Conservation (phyloP, 2,797 vertebrate genomes). For the Gephyroberyx darwinii region DNA sequence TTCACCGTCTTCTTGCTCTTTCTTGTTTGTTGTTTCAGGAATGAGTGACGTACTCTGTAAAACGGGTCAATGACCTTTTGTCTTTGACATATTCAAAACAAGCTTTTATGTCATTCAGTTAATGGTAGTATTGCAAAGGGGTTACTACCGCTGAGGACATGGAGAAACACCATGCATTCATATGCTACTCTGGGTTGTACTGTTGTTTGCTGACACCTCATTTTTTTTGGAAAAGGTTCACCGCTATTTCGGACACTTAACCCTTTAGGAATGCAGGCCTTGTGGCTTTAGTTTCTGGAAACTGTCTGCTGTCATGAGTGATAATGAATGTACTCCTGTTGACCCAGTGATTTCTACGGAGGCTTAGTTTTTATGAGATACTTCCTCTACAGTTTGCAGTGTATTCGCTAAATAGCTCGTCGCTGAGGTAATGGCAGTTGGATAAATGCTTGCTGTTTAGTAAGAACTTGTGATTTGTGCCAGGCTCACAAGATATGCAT, state of each 20-base stretch:
- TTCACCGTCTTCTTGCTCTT: not conserved
- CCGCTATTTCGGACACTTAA: constrained; percentile 9
- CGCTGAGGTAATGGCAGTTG: constrained; percentile 23
- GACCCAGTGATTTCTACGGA: constrained; percentile 6
- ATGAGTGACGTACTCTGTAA: constrained; percentile 7
- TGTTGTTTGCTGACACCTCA: constrained; percentile 8
- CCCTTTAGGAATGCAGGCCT: constrained; percentile 18
- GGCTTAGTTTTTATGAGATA: constrained; percentile 29
- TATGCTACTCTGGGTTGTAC: constrained; percentile 4
- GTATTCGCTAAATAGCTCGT: constrained; percentile 33
- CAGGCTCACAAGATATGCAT: constrained; percentile 23
- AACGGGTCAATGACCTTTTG: constrained; percentile 6
- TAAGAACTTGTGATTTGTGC: constrained; percentile 2
- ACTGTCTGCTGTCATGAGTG: not conserved
- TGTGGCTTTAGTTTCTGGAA: constrained; percentile 2
- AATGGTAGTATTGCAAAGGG: not conserved
- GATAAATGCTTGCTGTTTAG: constrained; percentile 17
- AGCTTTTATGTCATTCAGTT: constrained; percentile 1
- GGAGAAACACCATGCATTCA: constrained; percentile 22
- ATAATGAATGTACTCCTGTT: not conserved
- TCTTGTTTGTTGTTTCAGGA: constrained; percentile 7
- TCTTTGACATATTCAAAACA: not conserved
- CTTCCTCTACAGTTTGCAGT: constrained; percentile 27
- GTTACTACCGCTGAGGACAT: not conserved
- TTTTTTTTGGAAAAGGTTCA: constrained; percentile 6